A percentile compares a stretch with the other conserved stretches of the same genome.
Evolutionary conservation across 2,797 vertebrate genomes (phyloP).

Genomic region (Macroramphosus scolopax): DNA sequence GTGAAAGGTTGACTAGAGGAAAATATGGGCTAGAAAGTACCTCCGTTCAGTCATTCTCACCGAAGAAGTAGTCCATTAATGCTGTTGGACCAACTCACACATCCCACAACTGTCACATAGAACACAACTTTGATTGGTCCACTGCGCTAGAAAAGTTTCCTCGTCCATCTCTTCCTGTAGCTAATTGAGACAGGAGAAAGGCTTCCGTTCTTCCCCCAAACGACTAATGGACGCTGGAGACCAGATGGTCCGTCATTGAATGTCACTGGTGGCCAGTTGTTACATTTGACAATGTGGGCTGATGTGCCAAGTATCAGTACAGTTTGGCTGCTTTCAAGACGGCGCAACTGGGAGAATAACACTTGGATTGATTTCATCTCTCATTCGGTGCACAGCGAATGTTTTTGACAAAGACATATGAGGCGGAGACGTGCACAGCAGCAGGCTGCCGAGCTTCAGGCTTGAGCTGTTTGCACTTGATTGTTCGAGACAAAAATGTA

Average conservation of each 20-base stretch:
- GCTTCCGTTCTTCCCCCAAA: slow-evolving; percentile 47
- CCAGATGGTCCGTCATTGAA: slow-evolving; percentile 60
- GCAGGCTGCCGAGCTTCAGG: slow-evolving; percentile 57
- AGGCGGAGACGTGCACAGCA: slow-evolving; percentile 60
- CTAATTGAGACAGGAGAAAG: slow-evolving; percentile 52
- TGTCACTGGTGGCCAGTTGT: slow-evolving; percentile 63
- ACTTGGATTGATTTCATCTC: slow-evolving; percentile 71
- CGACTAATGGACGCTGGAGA: slow-evolving; percentile 49
- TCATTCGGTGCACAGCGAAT: slow-evolving; percentile 59
- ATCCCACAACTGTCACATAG: slow-evolving; percentile 23
- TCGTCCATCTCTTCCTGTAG: slow-evolving; percentile 42
- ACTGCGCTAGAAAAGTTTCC: slow-evolving; percentile 27
- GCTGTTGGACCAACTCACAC: slow-evolving; percentile 27
- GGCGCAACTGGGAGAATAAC: slow-evolving; percentile 57
- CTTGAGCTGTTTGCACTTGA: slow-evolving; percentile 60
- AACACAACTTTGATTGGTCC: slow-evolving; percentile 31
- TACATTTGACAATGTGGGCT: slow-evolving; percentile 53
- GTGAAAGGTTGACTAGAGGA: slow-evolving; percentile 28
- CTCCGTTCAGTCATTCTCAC: slow-evolving; percentile 31
- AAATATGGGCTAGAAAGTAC: slow-evolving; percentile 27
- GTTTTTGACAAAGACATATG: slow-evolving; percentile 76
- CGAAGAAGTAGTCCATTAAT: slow-evolving; percentile 1
- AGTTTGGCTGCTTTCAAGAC: slow-evolving; percentile 54
- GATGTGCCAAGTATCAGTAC: slow-evolving; percentile 59
- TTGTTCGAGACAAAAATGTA: slow-evolving; percentile 61